These are phyloP conservation scores for Xenentodon cancila DNA, from an alignment of 2,797 vertebrate genomes.

Conservation along the genomic window DNA sequence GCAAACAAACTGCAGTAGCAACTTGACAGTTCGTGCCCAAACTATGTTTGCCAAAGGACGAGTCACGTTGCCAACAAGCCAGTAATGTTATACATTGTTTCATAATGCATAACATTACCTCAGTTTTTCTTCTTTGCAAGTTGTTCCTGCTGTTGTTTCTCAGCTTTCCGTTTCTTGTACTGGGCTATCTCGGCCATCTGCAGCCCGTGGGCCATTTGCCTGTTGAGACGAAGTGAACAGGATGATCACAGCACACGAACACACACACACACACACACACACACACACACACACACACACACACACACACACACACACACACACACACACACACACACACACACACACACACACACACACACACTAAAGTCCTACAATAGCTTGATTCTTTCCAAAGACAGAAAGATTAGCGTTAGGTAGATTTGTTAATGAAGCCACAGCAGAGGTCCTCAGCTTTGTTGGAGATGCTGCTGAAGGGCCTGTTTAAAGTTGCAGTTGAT, in stretches of 20 bases:
- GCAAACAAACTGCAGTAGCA: constrained; percentile 23
- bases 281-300: constrained; percentile 22
- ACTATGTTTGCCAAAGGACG: constrained; percentile 37
- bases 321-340: constrained; percentile 21
- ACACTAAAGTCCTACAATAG: constrained; percentile 17
- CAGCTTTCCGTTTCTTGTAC: constrained; percentile 87
- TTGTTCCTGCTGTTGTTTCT: constrained; percentile 82
- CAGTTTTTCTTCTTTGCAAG: constrained; percentile 86
- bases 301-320: constrained; percentile 25
- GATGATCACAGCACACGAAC: constrained; percentile 62
- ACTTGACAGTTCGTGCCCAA: constrained; percentile 25
- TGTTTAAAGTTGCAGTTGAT: too few species aligned
- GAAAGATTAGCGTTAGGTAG: neutral
- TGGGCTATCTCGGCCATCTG: constrained; percentile 88
- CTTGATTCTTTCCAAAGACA: neutral
- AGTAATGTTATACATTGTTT: constrained; percentile 83
- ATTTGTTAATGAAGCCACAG: constrained; percentile 1
- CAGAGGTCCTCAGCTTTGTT: constrained; percentile 7
- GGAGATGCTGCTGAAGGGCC: neutral
- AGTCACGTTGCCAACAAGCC: constrained; percentile 45
- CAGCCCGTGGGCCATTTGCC: constrained; percentile 86
- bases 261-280: constrained; percentile 8
- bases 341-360: constrained; percentile 18
- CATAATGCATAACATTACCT: constrained; percentile 85
- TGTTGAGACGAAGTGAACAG: constrained; percentile 65